Evolutionary conservation across 2,797 vertebrate genomes (phyloP).

Genomic region (Hoplostethus mediterraneus): DNA sequence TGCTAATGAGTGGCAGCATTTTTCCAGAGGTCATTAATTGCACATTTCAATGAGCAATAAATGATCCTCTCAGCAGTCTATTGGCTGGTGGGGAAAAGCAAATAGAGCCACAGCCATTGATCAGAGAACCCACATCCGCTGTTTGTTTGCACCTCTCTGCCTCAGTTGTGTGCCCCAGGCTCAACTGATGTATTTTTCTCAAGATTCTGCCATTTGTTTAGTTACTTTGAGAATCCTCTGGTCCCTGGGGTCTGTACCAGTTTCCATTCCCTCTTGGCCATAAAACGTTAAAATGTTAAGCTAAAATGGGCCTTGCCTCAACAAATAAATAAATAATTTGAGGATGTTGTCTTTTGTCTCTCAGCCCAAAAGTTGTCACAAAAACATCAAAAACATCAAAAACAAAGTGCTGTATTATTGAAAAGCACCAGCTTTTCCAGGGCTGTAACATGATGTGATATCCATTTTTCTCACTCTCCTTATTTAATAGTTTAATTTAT

Average conservation of each 20-base stretch:
- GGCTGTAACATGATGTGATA: slow-evolving; percentile 7
- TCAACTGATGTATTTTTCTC: slow-evolving; percentile 15
- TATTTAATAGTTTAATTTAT: too few species aligned
- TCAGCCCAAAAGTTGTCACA: slow-evolving; percentile 39
- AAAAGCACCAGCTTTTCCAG: slow-evolving; percentile 54
- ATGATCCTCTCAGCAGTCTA: slow-evolving; percentile 38
- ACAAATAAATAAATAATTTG: slow-evolving; percentile 42
- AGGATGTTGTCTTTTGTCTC: not conserved
- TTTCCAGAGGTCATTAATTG: slow-evolving; percentile 71
- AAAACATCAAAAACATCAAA: slow-evolving; percentile 25
- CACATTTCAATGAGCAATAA: slow-evolving; percentile 60
- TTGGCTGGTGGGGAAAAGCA: slow-evolving; percentile 43
- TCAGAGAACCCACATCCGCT: slow-evolving; percentile 53
- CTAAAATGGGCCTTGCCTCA: slow-evolving; percentile 48
- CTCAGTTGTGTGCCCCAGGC: slow-evolving; percentile 17
- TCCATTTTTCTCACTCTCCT: not conserved
- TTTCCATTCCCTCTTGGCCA: slow-evolving; percentile 19
- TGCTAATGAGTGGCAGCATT: slow-evolving; percentile 60
- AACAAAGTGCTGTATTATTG: slow-evolving; percentile 23
- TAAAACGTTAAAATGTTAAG: slow-evolving; percentile 25
- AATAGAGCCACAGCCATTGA: slow-evolving; percentile 55
- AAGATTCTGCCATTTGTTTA: not conserved
- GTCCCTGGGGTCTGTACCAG: slow-evolving; percentile 21
- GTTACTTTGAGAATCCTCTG: slow-evolving; percentile 41
- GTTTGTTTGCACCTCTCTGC: slow-evolving; percentile 47